Evolutionary conservation across 2,113 vertebrate species (phyloP).

Genomic region (Chaenocephalus aceratus): DNA sequence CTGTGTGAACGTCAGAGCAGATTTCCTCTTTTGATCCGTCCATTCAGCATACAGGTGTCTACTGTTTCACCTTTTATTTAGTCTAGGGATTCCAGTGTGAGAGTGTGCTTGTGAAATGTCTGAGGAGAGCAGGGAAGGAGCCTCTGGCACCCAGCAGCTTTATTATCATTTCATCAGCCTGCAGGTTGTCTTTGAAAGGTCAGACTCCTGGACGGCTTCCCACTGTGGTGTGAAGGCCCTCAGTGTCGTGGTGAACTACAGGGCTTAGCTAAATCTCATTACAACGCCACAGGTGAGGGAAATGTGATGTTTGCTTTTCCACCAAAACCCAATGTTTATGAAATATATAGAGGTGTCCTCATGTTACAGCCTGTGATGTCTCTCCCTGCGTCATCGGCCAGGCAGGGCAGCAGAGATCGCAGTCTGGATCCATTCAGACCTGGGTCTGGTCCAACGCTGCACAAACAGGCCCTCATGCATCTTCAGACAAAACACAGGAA

Average conservation of each 20-base stretch:
- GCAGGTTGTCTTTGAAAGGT: slow-evolving; percentile 34
- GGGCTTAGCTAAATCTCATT: slow-evolving; percentile 29
- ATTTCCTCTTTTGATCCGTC: background rate
- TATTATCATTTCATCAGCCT: slow-evolving; percentile 54
- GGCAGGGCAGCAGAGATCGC: slow-evolving; percentile 9
- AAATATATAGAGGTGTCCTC: slow-evolving; percentile 57
- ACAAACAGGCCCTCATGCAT: slow-evolving; percentile 24
- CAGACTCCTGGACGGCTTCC: slow-evolving; percentile 32
- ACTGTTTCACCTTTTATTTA: slow-evolving; percentile 45
- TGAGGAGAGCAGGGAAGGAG: background rate
- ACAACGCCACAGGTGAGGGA: slow-evolving; percentile 10
- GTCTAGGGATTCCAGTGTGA: slow-evolving; percentile 42
- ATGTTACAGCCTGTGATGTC: slow-evolving; percentile 57
- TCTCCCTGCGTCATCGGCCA: slow-evolving; percentile 61
- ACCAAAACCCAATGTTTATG: slow-evolving; percentile 65
- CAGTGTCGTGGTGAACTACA: slow-evolving; percentile 2
- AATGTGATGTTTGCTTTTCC: slow-evolving; percentile 29
- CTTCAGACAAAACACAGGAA: slow-evolving; percentile 70
- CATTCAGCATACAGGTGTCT: slow-evolving; percentile 30
- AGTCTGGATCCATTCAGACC: slow-evolving; percentile 54
- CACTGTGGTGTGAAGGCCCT: slow-evolving; percentile 21
- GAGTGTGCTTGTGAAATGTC: slow-evolving; percentile 3
- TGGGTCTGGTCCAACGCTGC: slow-evolving; percentile 35
- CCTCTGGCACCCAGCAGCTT: slow-evolving; percentile 29
- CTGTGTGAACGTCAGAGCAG: slow-evolving; percentile 23